Percentiles rank a stretch among this genome's conserved stretches.
Evolutionary conservation across 1,140 invertebrate genomes (phyloP).

Genomic region (Charaxes varanes): DNA sequence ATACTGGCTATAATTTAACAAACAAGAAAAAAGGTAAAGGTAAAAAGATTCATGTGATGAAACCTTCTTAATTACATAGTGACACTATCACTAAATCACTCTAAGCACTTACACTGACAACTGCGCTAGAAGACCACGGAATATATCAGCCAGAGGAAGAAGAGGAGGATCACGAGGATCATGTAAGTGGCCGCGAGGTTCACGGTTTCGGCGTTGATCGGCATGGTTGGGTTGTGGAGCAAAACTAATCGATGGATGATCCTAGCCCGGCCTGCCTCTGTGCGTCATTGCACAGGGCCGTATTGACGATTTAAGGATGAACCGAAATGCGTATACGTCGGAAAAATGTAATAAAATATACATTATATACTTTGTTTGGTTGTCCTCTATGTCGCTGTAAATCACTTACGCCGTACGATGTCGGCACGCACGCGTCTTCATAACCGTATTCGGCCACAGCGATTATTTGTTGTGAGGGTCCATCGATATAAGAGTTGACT

Average conservation of each 20-base stretch:
- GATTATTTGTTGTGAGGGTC: too few relatives aligned
- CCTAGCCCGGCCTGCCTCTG: conserved; percentile 22
- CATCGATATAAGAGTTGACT: too few relatives aligned
- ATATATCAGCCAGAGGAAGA: conserved; percentile 68
- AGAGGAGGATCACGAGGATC: conserved; percentile 69
- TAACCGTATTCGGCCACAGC: too few relatives aligned
- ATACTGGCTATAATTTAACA: too few relatives aligned
- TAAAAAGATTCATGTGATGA: too few relatives aligned
- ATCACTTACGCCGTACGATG: too few relatives aligned
- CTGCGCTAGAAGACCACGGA: conserved; percentile 58
- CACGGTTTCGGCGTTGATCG: conserved; percentile 70
- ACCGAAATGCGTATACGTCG: too few relatives aligned
- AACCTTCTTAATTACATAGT: neutral
- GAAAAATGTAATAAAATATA: too few relatives aligned
- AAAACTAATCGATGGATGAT: conserved; percentile 44
- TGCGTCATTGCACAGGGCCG: conserved; percentile 46
- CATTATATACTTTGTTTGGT: too few relatives aligned
- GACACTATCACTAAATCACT: neutral
- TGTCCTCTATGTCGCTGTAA: too few relatives aligned
- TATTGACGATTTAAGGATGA: conserved; percentile 25
- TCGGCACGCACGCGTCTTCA: too few relatives aligned
- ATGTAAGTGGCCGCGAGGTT: conserved; percentile 70
- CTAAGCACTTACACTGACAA: conserved; percentile 30
- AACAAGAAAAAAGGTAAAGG: too few relatives aligned
- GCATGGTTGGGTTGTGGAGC: conserved; percentile 49